Evolutionary conservation across 2,113 vertebrate genomes (phyloP).

Genomic region (Corynorhinus townsendii): DNA sequence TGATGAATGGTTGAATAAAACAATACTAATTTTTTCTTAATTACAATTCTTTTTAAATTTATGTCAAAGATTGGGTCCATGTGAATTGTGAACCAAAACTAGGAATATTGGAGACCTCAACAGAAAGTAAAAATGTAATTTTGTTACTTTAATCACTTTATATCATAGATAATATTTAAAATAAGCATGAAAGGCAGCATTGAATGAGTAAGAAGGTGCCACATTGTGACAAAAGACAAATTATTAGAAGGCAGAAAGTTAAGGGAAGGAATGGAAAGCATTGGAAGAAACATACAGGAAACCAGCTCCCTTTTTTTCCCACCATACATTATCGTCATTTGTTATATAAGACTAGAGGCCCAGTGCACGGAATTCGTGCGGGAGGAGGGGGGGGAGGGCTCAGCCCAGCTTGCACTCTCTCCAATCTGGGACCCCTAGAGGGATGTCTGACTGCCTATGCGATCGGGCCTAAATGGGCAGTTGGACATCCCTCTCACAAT

Average conservation of each 20-base stretch:
- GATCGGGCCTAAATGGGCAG: too few relatives aligned
- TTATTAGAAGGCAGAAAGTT: background rate
- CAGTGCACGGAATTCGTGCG: too few relatives aligned
- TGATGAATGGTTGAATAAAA: background rate
- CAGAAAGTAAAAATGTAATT: background rate
- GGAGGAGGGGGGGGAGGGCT: too few relatives aligned
- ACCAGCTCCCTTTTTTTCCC: background rate
- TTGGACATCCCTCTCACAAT: too few relatives aligned
- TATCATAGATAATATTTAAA: background rate
- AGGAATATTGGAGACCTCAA: background rate
- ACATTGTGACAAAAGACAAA: background rate
- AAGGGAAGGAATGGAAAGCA: background rate
- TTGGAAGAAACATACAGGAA: background rate
- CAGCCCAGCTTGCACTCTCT: too few relatives aligned
- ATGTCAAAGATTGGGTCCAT: background rate
- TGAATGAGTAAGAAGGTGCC: background rate
- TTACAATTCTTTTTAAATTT: background rate
- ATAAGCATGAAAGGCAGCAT: background rate
- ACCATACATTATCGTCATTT: background rate
- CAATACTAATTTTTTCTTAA: background rate
- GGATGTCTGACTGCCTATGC: too few relatives aligned
- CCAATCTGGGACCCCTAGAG: too few relatives aligned
- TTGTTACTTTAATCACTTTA: background rate
- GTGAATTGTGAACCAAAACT: background rate
- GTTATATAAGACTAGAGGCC: background rate